Percentiles rank a stretch among this genome's conserved stretches.
phyloP scores from a whole-genome alignment of 2,888 invertebrate species.

The Griposia aprilina region DNA sequence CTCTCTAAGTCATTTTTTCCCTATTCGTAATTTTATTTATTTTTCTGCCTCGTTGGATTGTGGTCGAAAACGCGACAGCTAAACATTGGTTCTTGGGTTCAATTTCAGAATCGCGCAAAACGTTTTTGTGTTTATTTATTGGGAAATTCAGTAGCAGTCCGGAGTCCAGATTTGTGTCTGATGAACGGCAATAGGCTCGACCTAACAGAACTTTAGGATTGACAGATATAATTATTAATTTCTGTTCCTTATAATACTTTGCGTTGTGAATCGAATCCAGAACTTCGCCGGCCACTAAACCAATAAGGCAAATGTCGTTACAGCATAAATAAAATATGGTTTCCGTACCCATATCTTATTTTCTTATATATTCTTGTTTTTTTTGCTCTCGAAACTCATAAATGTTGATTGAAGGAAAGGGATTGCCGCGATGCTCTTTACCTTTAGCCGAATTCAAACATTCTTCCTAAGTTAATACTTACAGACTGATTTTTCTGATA shows the following conservation, averaged over 20 bases:
- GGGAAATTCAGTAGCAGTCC: background rate
- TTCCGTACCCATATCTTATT: constrained; percentile 36
- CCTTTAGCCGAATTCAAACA: constrained; percentile 49
- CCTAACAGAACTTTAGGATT: background rate
- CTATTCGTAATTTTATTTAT: background rate
- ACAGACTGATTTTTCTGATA: constrained; percentile 8
- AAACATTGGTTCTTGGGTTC: background rate
- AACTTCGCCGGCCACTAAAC: constrained; percentile 6
- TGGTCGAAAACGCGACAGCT: too few species aligned
- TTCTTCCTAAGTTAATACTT: constrained; percentile 22
- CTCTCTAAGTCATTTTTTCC: background rate
- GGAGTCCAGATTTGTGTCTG: background rate
- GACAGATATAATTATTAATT: background rate
- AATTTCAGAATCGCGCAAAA: background rate
- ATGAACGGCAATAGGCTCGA: background rate
- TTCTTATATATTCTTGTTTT: constrained; percentile 38
- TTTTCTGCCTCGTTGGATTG: background rate
- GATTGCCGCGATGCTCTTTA: constrained; percentile 53
- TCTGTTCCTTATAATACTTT: background rate
- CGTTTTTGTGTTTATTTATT: background rate
- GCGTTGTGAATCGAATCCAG: background rate
- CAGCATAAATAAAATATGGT: constrained; percentile 32
- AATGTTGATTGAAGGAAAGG: constrained; percentile 59
- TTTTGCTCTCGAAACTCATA: constrained; percentile 47
- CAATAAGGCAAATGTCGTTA: constrained; percentile 24